phyloP scores from a whole-genome alignment of 2,113 vertebrate species.

The Meleagris gallopavo region DNA sequence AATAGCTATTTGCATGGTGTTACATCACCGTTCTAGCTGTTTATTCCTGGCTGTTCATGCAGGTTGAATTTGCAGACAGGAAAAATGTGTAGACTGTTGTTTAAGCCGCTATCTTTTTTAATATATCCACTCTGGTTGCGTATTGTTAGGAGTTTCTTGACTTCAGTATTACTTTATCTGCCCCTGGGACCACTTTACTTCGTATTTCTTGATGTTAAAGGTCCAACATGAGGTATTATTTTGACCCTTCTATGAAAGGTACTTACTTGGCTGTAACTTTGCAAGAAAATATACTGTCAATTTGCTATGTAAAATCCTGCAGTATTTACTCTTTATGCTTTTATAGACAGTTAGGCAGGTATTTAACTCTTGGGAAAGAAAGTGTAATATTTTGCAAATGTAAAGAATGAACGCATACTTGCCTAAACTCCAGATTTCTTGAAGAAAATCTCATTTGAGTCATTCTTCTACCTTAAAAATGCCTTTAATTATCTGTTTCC shows the following conservation, averaged over 20 bases:
- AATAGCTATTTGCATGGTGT: background rate
- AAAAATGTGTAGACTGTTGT: background rate
- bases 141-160: background rate
- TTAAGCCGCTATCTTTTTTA: background rate
- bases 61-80: background rate
- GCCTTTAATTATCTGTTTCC: background rate
- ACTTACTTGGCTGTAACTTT: background rate
- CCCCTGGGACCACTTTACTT: background rate
- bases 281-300: background rate
- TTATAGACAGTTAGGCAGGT: background rate
- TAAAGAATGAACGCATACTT: background rate
- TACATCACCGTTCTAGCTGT: fast-evolving
- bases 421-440: background rate
- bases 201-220: background rate
- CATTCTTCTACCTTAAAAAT: background rate
- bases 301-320: background rate
- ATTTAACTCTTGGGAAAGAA: background rate
- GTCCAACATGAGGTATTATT: background rate
- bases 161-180: background rate
- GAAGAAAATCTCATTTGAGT: background rate
- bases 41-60: background rate
- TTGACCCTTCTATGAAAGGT: background rate
- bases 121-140: background rate
- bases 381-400: background rate
- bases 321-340: background rate